These are phyloP conservation scores for Synanthedon tipuliformis DNA, from an alignment of 2,888 invertebrate genomes.

Conservation along the genomic window DNA sequence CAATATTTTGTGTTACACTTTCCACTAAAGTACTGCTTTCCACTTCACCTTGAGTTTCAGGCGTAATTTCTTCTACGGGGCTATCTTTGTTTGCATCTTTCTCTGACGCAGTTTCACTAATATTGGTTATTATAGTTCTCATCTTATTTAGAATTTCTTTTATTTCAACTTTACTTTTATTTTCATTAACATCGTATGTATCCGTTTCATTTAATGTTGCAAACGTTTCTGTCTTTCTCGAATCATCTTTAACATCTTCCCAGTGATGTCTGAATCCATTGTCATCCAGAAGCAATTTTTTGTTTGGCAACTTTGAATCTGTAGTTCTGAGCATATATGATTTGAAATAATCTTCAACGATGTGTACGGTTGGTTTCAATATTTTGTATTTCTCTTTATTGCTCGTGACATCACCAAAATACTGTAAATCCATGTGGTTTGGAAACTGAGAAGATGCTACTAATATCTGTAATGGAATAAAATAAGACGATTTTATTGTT, in stretches of 20 bases:
- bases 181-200: too few relatives aligned
- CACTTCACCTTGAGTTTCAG: conserved; percentile 4
- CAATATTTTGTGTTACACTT: too few relatives aligned
- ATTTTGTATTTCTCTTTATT: conserved; percentile 37
- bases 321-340: conserved; percentile 25
- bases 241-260: conserved; percentile 8
- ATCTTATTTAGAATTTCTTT: too few relatives aligned
- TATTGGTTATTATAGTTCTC: conserved; percentile 7
- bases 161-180: too few relatives aligned
- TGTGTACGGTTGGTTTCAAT: conserved; percentile 31
- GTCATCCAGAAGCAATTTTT: conserved; percentile 32
- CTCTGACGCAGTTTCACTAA: conserved; percentile 1
- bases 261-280: conserved; percentile 46
- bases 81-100: background rate
- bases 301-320: conserved; percentile 11
- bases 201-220: too few relatives aligned
- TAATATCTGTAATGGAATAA: conserved; percentile 11
- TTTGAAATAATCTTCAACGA: conserved; percentile 33
- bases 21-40: too few relatives aligned
- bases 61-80: conserved; percentile 7
- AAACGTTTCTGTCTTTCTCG: too few relatives aligned
- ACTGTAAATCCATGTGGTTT: conserved; percentile 37
- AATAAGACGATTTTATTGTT: too few relatives aligned
- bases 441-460: conserved; percentile 16
- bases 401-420: conserved; percentile 28